A percentile compares a stretch with the other conserved stretches of the same genome.
phyloP scores from a whole-genome alignment of 2,797 vertebrate species.

The Bradypus variegatus region DNA sequence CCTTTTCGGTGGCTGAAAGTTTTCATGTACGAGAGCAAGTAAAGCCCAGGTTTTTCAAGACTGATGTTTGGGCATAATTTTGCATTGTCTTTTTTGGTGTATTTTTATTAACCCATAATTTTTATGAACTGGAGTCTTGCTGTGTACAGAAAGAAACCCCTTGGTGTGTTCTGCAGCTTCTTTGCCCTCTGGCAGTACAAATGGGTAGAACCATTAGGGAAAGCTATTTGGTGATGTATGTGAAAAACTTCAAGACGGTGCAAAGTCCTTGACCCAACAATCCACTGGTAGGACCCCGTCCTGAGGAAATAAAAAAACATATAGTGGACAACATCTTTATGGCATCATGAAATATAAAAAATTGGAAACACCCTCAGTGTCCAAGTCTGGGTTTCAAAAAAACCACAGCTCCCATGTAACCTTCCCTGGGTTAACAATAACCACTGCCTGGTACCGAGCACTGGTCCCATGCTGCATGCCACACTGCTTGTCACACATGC shows the following conservation, averaged over 20 bases:
- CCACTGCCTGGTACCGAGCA: background rate
- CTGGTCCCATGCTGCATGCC: background rate
- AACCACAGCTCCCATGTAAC: background rate
- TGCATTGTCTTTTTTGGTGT: background rate
- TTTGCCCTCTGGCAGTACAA: background rate
- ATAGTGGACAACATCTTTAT: background rate
- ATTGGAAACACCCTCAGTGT: background rate
- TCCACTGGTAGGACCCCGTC: background rate
- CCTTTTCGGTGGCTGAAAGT: background rate
- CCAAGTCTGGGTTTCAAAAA: background rate
- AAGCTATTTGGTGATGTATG: background rate
- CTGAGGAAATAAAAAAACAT: background rate
- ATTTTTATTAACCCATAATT: background rate
- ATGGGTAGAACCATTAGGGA: background rate
- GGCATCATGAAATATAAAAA: background rate
- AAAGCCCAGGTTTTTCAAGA: background rate
- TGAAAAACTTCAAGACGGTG: background rate
- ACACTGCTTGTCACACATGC: rapidly evolving
- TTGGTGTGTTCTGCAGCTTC: background rate
- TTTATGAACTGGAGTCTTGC: background rate
- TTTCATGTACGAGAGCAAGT: background rate
- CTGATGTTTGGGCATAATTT: background rate
- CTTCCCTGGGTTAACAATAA: background rate
- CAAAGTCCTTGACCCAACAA: background rate
- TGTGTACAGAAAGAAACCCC: background rate